Base-by-base conservation (phyloP, 2,113 vertebrate genomes). In the Excalfactoria chinensis region DNA sequence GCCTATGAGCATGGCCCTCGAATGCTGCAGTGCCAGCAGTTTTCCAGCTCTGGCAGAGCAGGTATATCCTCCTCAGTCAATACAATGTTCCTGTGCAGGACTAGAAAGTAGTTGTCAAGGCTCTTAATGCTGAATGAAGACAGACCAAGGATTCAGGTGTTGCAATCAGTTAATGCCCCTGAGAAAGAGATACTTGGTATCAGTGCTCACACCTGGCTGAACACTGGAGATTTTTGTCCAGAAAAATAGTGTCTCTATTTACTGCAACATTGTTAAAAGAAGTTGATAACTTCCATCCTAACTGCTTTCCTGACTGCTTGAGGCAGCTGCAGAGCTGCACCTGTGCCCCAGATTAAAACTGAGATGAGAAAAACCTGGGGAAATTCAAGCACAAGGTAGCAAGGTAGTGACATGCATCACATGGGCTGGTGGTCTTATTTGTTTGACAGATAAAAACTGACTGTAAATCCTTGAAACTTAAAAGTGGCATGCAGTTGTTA, bases 21-120 rank as follows among this genome's bases (percentile, higher is more conserved):
- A 49, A 46, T 0, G 1, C n/a, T 3, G 0, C 1, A 1, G 26
- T 44, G n/a, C 53, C 41, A 81, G 53, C 22, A 84, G 67, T 68
- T n/a, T 58, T 9, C 14, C 44, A 67, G 26, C 13, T 78, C 32
- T 51, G 26, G 26, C 66, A 49, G 17, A 71, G 49, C 69, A 44
- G 44, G 35, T 9, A 26, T 35, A 48, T 80, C 43, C 30, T 86
- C 77, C 37, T 59, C 49, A 78, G 19, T 71, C 58, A 46, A 6
- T 68, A 85, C 63, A 25, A 19, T 37, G 84, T 87, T 94, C 22
- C 71, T 78, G 40, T 4, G 28, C 26, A 13, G 25, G 46, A 22
- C 37, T 44, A 44, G 67, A 63, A 72, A 86, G 41, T 32, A 41
- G 74, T 26, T 78, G 73, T 37, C 6, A 70, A 78, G 51, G 37